Conservation (phyloP, 2,113 vertebrate genomes). For the Cyanocitta stelleri region DNA sequence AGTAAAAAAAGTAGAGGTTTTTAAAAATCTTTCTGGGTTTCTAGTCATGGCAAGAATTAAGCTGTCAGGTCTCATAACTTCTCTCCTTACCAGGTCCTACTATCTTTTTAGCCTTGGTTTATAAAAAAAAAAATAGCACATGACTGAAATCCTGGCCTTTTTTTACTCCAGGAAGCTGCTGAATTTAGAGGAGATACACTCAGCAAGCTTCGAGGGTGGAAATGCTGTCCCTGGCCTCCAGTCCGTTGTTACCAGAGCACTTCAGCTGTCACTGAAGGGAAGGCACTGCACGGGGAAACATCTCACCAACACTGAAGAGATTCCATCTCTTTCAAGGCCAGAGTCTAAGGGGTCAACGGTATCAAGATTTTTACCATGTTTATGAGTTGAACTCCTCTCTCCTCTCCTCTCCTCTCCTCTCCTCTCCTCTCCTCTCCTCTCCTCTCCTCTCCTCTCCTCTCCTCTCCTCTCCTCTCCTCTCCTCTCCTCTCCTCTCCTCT, state of each 20-base stretch:
- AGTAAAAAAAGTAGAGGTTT: neutral
- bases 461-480: too few species aligned
- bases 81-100: neutral
- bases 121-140: neutral
- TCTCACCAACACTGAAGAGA: neutral
- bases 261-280: neutral
- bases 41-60: neutral
- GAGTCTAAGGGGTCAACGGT: neutral
- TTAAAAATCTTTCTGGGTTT: neutral
- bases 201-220: neutral
- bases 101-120: neutral
- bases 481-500: too few species aligned
- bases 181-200: neutral
- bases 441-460: too few species aligned
- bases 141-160: neutral
- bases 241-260: neutral
- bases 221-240: neutral
- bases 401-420: accelerated
- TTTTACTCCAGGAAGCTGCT: neutral
- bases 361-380: neutral
- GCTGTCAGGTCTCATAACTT: neutral
- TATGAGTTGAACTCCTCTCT: neutral
- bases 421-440: too few species aligned
- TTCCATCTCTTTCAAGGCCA: neutral
- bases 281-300: neutral